A percentile compares a stretch with the other conserved stretches of the same genome.
Evolutionary conservation across 2,113 vertebrate genomes (phyloP).

Genomic region (Parus major): DNA sequence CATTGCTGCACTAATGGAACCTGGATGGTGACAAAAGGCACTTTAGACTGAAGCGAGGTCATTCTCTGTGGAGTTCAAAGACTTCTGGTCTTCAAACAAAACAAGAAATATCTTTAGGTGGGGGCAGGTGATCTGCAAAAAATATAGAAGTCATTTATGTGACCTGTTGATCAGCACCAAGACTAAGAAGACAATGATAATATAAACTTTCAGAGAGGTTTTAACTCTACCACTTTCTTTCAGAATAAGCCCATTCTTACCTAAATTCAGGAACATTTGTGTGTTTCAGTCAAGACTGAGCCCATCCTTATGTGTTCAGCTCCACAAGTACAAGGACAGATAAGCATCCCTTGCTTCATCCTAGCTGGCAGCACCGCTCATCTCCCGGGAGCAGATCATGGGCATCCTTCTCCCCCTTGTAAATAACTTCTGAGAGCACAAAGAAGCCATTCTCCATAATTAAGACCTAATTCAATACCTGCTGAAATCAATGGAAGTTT

Average conservation of each 20-base stretch:
- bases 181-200: background rate
- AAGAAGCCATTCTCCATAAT: constrained; percentile 36
- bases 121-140: background rate
- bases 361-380: background rate
- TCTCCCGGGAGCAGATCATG: background rate
- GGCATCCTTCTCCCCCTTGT: background rate
- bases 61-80: background rate
- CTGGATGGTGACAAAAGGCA: background rate
- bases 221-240: background rate
- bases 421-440: background rate
- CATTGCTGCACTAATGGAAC: background rate
- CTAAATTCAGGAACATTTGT: background rate
- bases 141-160: background rate
- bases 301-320: background rate
- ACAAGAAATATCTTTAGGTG: background rate
- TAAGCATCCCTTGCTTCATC: background rate
- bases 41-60: background rate
- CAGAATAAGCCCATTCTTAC: background rate
- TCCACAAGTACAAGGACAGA: background rate
- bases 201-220: background rate
- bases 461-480: constrained; percentile 39
- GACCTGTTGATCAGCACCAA: background rate
- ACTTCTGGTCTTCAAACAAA: background rate
- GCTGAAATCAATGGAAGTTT: constrained; percentile 24
- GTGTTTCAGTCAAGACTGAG: background rate